These are phyloP conservation scores for Geopemphigus sp. DNA, from an alignment of 1,140 invertebrate genomes.

Conservation along the genomic window DNA sequence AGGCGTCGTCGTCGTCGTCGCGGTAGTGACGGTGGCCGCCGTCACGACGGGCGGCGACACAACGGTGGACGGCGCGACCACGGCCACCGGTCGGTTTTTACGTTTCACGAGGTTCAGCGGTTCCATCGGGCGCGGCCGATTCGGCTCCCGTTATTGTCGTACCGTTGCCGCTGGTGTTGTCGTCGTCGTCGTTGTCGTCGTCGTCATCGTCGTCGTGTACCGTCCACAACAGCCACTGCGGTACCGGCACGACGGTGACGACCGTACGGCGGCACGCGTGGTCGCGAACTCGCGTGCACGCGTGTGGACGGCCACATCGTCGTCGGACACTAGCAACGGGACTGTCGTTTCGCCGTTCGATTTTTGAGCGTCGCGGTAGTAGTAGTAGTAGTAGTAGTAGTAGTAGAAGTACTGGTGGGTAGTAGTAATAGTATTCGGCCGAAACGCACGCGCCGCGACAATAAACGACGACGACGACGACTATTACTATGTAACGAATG, in stretches of 20 bases:
- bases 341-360: no score
- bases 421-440: background rate
- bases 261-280: constrained; percentile 10
- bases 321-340: background rate
- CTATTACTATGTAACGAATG: no score
- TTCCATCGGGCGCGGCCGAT: constrained; percentile 49
- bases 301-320: background rate
- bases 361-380: no score
- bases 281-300: background rate
- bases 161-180: no score
- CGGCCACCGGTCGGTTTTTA: constrained; percentile 59
- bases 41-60: constrained; percentile 44
- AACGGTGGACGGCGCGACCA: constrained; percentile 56
- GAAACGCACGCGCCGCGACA: background rate
- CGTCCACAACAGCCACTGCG: no score
- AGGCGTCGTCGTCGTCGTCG: constrained; percentile 7
- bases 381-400: no score
- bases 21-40: constrained; percentile 22
- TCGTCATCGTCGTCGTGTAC: no score
- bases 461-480: background rate
- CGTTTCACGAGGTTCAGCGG: constrained; percentile 56
- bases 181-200: no score
- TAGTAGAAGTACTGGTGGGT: no score
- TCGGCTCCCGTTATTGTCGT: no score
- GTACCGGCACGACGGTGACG: constrained; percentile 1